Conservation (phyloP, 2,888 invertebrate genomes). For the Hylaea fasciaria region DNA sequence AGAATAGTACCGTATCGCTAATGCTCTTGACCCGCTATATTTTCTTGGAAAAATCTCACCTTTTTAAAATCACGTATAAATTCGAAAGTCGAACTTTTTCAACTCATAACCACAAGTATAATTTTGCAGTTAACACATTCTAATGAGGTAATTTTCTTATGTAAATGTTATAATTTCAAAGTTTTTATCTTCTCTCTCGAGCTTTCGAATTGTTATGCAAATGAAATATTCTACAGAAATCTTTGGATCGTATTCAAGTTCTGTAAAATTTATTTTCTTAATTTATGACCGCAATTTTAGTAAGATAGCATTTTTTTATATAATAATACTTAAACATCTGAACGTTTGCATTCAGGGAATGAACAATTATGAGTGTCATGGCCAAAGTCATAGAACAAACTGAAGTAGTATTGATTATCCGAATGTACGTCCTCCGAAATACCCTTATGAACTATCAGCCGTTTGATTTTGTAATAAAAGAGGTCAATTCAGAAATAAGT, state of each 20-base stretch:
- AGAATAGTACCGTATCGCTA: too few species aligned
- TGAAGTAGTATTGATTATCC: too few species aligned
- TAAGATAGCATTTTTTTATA: conserved; percentile 6
- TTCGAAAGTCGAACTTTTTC: conserved; percentile 32
- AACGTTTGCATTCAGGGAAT: too few species aligned
- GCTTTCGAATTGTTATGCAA: conserved; percentile 37
- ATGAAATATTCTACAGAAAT: conserved; percentile 32
- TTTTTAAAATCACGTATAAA: conserved; percentile 22
- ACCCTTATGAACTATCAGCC: too few species aligned
- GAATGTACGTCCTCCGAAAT: too few species aligned
- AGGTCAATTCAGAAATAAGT: too few species aligned
- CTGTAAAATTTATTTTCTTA: conserved; percentile 16
- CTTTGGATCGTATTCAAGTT: conserved; percentile 22
- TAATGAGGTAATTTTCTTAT: conserved; percentile 47
- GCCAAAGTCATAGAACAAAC: too few species aligned
- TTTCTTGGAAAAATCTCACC: too few species aligned
- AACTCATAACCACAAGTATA: conserved; percentile 41
- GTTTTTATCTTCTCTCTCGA: conserved; percentile 40
- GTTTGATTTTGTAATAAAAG: too few species aligned
- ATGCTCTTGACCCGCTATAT: too few species aligned
- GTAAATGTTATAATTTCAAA: conserved; percentile 46
- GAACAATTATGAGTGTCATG: too few species aligned
- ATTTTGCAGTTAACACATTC: conserved; percentile 45
- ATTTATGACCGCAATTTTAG: conserved; percentile 23
- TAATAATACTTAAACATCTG: background rate